Conservation (phyloP, 2,888 invertebrate genomes). For the Unio delphinus region DNA sequence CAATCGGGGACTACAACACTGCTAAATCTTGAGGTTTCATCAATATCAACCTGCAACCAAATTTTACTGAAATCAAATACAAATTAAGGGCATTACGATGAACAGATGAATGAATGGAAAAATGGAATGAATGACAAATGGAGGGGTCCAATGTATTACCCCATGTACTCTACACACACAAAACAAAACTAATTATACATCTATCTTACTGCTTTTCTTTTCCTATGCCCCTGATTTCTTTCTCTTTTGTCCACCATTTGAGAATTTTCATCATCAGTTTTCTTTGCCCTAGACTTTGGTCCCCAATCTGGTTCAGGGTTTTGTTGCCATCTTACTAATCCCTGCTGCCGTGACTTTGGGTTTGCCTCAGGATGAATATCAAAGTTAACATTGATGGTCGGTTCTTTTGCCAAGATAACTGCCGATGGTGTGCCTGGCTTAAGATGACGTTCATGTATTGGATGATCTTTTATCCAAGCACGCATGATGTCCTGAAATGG, state of each 20-base stretch:
- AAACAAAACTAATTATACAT: too few relatives aligned
- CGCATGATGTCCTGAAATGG: conserved; percentile 80
- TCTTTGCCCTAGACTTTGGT: conserved; percentile 83
- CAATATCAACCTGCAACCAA: too few relatives aligned
- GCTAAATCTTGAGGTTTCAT: too few relatives aligned
- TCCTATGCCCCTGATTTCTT: conserved; percentile 31
- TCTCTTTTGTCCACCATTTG: conserved; percentile 18
- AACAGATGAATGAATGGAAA: too few relatives aligned
- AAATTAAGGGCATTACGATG: too few relatives aligned
- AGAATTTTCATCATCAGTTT: conserved; percentile 20
- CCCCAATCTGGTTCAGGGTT: conserved; percentile 94
- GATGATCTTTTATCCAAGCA: conserved; percentile 78
- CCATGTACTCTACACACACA: too few relatives aligned
- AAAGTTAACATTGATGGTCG: conserved; percentile 56
- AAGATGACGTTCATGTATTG: conserved; percentile 55
- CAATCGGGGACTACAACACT: too few relatives aligned
- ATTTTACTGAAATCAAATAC: too few relatives aligned
- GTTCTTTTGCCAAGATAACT: conserved; percentile 61
- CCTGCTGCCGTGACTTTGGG: conserved; percentile 82
- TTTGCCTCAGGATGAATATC: conserved; percentile 80
- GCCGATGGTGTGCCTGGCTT: conserved; percentile 55
- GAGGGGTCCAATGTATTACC: too few relatives aligned
- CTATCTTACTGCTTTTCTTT: conserved; percentile 17
- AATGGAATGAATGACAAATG: too few relatives aligned
- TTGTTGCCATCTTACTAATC: conserved; percentile 81